Evolutionary conservation across 2,113 vertebrate genomes (phyloP).

Genomic region (Chlamydotis undulata): DNA sequence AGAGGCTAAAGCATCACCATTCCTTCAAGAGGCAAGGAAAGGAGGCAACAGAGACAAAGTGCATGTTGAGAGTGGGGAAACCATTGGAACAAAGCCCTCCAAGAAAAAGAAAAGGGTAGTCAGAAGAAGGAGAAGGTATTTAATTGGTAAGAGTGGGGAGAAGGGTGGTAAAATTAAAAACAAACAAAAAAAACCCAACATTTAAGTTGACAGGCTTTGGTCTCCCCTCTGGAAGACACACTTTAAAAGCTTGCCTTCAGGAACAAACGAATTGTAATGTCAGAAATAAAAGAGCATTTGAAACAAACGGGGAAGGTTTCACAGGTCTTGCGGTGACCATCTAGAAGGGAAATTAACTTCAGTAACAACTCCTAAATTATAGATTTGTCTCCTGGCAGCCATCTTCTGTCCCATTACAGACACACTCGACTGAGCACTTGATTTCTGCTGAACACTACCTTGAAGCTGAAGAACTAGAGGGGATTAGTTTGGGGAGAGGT

Average conservation of each 20-base stretch:
- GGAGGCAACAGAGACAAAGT: background rate
- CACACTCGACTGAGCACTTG: rapidly evolving
- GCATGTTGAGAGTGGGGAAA: background rate
- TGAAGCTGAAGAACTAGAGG: background rate
- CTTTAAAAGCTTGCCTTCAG: background rate
- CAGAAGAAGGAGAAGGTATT: background rate
- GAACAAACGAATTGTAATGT: background rate
- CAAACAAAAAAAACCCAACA: background rate
- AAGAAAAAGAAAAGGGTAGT: background rate
- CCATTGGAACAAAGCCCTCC: background rate
- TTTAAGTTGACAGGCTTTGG: background rate
- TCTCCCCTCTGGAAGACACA: background rate
- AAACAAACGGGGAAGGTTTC: background rate
- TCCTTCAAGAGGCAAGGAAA: background rate
- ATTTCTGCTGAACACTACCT: background rate
- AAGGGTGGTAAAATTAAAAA: background rate
- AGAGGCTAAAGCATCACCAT: background rate
- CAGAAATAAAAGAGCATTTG: background rate
- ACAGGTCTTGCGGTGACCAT: background rate
- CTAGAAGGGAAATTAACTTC: background rate
- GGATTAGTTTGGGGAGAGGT: background rate
- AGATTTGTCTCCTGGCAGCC: background rate
- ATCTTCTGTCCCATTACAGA: background rate
- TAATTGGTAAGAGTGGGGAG: background rate
- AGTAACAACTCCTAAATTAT: background rate